phyloP scores from a whole-genome alignment of 2,113 vertebrate species.

The Synodontis membranacea region DNA sequence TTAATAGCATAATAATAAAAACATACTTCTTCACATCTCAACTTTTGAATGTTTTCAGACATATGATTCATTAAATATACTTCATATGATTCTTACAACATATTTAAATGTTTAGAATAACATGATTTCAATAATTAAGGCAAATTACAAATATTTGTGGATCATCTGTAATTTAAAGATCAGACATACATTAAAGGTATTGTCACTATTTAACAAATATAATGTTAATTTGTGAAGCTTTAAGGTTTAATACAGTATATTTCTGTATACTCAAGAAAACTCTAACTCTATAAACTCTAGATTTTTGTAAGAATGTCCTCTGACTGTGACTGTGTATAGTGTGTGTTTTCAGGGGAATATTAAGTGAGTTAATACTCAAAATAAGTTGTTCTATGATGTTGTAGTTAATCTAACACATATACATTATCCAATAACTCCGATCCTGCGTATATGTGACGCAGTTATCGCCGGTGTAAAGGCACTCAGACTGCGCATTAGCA shows the following conservation, averaged over 20 bases:
- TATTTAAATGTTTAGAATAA: no score
- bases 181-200: neutral
- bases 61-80: no score
- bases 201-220: neutral
- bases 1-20: no score
- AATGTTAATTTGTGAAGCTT: neutral
- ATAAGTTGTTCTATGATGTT: neutral
- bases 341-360: no score
- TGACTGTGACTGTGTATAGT: neutral
- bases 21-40: no score
- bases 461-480: neutral
- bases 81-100: no score
- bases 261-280: no score
- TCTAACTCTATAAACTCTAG: neutral
- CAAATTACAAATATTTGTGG: neutral
- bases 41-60: no score
- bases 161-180: neutral
- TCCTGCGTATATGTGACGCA: neutral
- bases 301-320: neutral
- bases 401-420: neutral
- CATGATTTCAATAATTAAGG: no score
- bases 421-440: neutral
- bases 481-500: neutral
- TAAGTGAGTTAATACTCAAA: neutral
- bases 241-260: neutral